Evolutionary conservation across 2,888 invertebrate genomes (phyloP).

Genomic region (Gonocerus acuteangulatus): DNA sequence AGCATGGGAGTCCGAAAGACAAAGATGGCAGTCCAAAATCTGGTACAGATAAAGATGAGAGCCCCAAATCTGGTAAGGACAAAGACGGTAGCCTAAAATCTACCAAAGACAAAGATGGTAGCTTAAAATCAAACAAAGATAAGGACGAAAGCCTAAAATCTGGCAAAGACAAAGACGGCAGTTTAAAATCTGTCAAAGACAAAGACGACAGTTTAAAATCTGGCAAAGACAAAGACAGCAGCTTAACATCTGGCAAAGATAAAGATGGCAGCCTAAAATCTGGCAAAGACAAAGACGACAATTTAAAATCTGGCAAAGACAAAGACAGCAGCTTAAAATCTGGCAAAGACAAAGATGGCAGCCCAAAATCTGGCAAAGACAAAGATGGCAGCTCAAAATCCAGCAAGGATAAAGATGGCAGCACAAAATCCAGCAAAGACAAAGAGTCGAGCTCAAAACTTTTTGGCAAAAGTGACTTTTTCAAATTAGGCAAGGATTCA

Average conservation of each 20-base stretch:
- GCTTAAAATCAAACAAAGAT: background rate
- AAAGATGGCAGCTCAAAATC: background rate
- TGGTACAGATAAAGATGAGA: slow-evolving; percentile 4
- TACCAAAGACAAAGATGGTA: background rate
- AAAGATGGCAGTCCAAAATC: background rate
- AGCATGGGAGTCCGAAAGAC: too few relatives aligned
- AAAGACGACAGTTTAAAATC: background rate
- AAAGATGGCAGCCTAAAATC: background rate
- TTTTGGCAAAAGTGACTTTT: too few relatives aligned
- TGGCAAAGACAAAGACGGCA: background rate
- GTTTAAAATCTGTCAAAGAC: background rate
- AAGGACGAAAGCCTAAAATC: background rate
- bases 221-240: background rate
- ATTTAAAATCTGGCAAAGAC: background rate
- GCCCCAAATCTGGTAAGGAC: background rate
- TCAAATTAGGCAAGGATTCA: too few relatives aligned
- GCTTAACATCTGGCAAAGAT: background rate
- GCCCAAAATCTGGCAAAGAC: background rate
- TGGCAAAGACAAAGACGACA: background rate
- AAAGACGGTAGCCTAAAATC: background rate
- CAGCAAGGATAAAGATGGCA: background rate
- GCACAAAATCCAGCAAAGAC: background rate
- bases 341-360: background rate
- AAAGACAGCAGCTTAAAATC: background rate
- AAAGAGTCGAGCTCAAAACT: too few relatives aligned